Base-by-base conservation (phyloP, 2,113 vertebrate genomes). In the Callaeas wilsoni region DNA sequence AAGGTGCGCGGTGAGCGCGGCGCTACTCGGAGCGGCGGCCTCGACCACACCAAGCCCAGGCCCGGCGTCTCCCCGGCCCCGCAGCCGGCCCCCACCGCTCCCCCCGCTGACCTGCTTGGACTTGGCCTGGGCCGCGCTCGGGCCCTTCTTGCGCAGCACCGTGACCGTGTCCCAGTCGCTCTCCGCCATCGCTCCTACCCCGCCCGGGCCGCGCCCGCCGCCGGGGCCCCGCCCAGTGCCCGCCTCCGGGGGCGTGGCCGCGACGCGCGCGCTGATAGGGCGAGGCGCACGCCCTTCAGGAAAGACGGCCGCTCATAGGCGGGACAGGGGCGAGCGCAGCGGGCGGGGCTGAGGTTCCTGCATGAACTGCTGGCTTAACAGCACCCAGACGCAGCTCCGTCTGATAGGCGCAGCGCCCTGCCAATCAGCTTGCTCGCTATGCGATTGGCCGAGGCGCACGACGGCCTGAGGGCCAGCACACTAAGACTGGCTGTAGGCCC, bases 131-230 rank as follows among this genome's bases (percentile, higher is more conserved):
- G 95, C 95, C 62, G 95, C 95, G 57, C 95, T 94, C 5, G 95
- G 93, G 52, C 95, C 95, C 84, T 96, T 94, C 88, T 94, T 94
- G 84, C 93, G 95, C 91, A 94, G 95, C 93, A 94, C 93, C 32
- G 95, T 96, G 6, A 96, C 85, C 49, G 87, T 94, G 59, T 88
- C 94, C 64, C 71, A 67, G 26, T 85, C 89, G 67, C 90, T 92
- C 80, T 95, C 94, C 80, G 90, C 94, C 89, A 89, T 91, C 53
- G 62, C 62, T 35, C 50, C 93, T 5, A 35, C 86, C 26, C 87
- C 80, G 10, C 60, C 62, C 42, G 68, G 22, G 62, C 59, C 50
- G 53, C 74, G 42, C 94, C 84, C 80, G 47, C 75, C 37, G 33
- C 69, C 16, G 33, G 16, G 33, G n/a, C 32, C 9, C 60, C n/a